Conservation (phyloP, 2,888 invertebrate genomes). For the Ditylenchus weischeri region DNA sequence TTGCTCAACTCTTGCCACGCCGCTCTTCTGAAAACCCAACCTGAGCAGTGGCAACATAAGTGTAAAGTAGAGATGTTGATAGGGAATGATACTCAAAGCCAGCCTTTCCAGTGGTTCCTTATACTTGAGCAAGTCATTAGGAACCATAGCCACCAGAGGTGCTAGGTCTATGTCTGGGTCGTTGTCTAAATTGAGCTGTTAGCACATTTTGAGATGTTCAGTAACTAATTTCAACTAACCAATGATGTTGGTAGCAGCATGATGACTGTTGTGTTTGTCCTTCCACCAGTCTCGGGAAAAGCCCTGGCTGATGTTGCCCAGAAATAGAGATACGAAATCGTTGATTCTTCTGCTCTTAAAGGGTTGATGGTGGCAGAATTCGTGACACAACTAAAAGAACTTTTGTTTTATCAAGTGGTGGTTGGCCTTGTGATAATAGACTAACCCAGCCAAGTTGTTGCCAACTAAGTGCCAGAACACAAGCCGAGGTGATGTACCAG, state of each 20-base stretch:
- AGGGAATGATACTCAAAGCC: slow-evolving; percentile 48
- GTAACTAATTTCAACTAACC: slow-evolving; percentile 21
- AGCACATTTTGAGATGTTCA: not conserved
- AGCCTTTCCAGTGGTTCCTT: slow-evolving; percentile 47
- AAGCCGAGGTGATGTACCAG: slow-evolving; percentile 50
- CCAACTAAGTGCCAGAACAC: slow-evolving; percentile 50
- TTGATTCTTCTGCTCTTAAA: slow-evolving; percentile 43
- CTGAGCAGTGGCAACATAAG: slow-evolving; percentile 44
- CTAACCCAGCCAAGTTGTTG: slow-evolving; percentile 55
- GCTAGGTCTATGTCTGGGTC: slow-evolving; percentile 54
- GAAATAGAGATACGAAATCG: slow-evolving; percentile 43
- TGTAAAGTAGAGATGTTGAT: slow-evolving; percentile 56
- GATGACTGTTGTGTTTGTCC: slow-evolving; percentile 57
- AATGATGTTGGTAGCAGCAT: slow-evolving; percentile 56
- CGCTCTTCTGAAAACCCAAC: not conserved
- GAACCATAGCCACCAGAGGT: slow-evolving; percentile 54
- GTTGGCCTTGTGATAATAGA: too few species aligned
- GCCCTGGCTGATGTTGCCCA: slow-evolving; percentile 55
- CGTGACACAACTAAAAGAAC: slow-evolving; percentile 25
- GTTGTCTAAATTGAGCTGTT: slow-evolving; percentile 27
- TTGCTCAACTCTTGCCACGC: too few species aligned
- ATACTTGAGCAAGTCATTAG: slow-evolving; percentile 51
- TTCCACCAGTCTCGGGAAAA: slow-evolving; percentile 58
- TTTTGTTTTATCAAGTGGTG: too few species aligned
- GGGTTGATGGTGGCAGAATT: slow-evolving; percentile 56